phyloP scores from a whole-genome alignment of 1,140 invertebrate species.

The Drosophila albomicans region DNA sequence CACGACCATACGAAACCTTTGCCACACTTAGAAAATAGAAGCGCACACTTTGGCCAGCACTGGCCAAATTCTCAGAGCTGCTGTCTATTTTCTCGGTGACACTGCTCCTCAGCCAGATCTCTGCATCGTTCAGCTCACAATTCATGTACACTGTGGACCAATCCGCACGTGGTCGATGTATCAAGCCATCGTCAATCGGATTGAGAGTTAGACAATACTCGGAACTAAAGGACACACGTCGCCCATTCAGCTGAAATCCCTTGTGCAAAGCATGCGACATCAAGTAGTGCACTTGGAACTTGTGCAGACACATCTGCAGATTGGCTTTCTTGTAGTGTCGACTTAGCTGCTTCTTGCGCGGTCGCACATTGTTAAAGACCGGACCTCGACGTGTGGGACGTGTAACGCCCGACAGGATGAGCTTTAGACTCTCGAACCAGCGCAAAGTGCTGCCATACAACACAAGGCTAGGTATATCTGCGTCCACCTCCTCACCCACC shows the following conservation, averaged over 20 bases:
- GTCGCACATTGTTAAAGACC: conserved; percentile 93
- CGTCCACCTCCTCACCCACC: conserved; percentile 86
- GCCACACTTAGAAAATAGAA: conserved; percentile 96
- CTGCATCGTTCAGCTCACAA: conserved; percentile 94
- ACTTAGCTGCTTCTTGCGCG: conserved; percentile 95
- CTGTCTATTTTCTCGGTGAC: conserved; percentile 88
- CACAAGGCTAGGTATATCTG: conserved; percentile 91
- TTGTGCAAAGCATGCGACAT: conserved; percentile 98
- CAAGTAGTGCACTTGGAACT: conserved; percentile 98
- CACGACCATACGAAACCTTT: conserved; percentile 93
- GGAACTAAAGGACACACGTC: conserved; percentile 93
- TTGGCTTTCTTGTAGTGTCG: conserved; percentile 96
- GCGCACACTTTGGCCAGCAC: conserved; percentile 78
- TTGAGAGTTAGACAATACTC: conserved; percentile 92
- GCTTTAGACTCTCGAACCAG: conserved; percentile 98
- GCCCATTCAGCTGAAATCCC: conserved; percentile 96
- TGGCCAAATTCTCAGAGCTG: conserved; percentile 82
- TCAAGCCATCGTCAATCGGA: conserved; percentile 92
- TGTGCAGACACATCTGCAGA: conserved; percentile 93
- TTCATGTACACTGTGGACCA: conserved; percentile 98
- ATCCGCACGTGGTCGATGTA: conserved; percentile 93
- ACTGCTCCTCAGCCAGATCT: conserved; percentile 96
- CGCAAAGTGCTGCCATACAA: conserved; percentile 96
- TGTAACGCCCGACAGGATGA: conserved; percentile 97
- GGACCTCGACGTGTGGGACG: conserved; percentile 95